phyloP scores from a whole-genome alignment of 2,888 invertebrate genomes.

The Amphiduros pacificus region DNA sequence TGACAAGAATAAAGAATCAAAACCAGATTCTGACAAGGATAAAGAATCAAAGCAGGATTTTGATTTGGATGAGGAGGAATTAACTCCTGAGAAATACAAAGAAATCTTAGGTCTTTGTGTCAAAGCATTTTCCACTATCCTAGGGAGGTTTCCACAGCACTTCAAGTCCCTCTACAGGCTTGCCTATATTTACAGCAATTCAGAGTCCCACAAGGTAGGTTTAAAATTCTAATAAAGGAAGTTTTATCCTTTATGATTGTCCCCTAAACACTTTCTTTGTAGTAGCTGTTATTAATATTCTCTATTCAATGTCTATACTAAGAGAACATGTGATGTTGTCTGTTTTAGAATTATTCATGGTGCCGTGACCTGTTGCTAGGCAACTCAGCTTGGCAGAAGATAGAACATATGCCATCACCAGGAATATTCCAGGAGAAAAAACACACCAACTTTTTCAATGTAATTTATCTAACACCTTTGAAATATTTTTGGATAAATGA shows the following conservation, averaged over 20 bases:
- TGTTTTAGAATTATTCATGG: constrained; percentile 51
- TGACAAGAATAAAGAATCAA: not conserved
- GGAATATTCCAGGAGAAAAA: constrained; percentile 87
- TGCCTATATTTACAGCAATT: constrained; percentile 73
- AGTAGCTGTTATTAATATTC: not conserved
- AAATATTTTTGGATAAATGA: too few relatives aligned
- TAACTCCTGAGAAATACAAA: not conserved
- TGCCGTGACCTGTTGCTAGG: constrained; percentile 59
- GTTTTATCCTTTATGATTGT: not conserved
- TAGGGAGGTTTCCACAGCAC: constrained; percentile 83
- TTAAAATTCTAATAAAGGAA: not conserved
- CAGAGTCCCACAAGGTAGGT: constrained; percentile 31
- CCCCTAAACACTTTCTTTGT: not conserved
- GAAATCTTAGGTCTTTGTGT: constrained; percentile 67
- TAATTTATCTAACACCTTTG: constrained; percentile 39
- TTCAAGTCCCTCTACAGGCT: constrained; percentile 90
- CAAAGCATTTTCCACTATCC: constrained; percentile 80
- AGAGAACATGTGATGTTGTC: not conserved
- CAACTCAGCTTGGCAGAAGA: constrained; percentile 41
- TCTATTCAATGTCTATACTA: not conserved
- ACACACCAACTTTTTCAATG: constrained; percentile 85
- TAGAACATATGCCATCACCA: constrained; percentile 66
- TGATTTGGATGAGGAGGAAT: not conserved
- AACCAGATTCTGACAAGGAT: not conserved
- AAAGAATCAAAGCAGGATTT: constrained; percentile 13